These are phyloP conservation scores for Equus quagga DNA, from an alignment of 2,113 vertebrate species.

Conservation along the genomic window DNA sequence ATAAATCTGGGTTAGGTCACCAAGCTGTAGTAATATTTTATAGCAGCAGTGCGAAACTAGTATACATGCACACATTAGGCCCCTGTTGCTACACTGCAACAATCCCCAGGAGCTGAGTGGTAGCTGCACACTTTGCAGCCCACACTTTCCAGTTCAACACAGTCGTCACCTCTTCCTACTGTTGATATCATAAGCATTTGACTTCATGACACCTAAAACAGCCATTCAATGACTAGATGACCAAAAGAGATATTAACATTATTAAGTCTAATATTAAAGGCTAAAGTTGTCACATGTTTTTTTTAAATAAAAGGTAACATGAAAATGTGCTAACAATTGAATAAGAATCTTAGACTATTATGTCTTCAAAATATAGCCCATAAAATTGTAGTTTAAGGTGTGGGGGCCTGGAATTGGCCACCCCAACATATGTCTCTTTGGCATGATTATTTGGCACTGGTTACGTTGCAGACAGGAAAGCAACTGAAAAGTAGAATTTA, in stretches of 20 bases:
- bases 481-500: no score
- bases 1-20: background rate
- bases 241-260: background rate
- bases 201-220: background rate
- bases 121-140: background rate
- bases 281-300: background rate
- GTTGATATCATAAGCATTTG: background rate
- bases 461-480: no score
- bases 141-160: background rate
- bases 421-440: no score
- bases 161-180: background rate
- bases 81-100: no score
- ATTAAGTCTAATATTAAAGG: background rate
- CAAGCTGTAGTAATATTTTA: background rate
- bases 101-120: background rate
- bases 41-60: background rate
- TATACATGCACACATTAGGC: background rate
- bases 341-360: background rate
- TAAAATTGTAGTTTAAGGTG: constrained; percentile 17
- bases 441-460: no score
- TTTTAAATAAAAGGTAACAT: background rate
- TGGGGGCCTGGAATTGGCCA: background rate
- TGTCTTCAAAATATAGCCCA: constrained; percentile 28
- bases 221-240: background rate
- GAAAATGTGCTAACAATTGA: background rate